Base-by-base conservation (phyloP, 2,797 vertebrate species). In the Girardinus metallicus region DNA sequence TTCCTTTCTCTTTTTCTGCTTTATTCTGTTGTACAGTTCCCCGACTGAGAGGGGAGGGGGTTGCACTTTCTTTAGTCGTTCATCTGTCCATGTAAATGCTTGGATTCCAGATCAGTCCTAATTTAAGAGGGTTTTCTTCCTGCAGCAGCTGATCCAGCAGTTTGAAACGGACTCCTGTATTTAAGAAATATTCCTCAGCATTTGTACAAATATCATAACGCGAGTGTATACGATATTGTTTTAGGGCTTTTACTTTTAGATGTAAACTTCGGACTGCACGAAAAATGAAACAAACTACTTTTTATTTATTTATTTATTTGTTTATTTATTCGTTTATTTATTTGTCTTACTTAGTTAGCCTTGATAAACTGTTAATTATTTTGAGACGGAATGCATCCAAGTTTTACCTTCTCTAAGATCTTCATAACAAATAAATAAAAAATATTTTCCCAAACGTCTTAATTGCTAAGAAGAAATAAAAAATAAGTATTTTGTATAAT, bases 401-500 rank as follows among this genome's bases (percentile, higher is more conserved):
- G 89, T 94, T 91, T 90, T 87, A 91, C 72, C 78, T 90, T 93
- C 87, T 94, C 83, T 89, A 89, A 92, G 87, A 91, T 91, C 88
- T 89, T 94, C 89, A 91, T 92, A 93, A 94, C 87, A 93, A 95
- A 95, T 94, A 92, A 95, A 95, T 92, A 79, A 86, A 94, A 72
- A 92, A 95, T 95, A 94, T 95, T 95, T 96, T 94, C 93, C 91
- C 93, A 94, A 91, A 92, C 85, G 82, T 95, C 82, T 92, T 93
- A 92, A 95, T 93, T 94, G 90, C 92, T 93, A 88, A 92, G 68
- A 72, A 72, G 68, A 72, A 72, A 72, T 72, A 46, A 92, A 92
- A 92, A 92, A 91, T 90, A 94, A 92, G 87, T 94, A 94, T 95
- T 95, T 96, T 95, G 92, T 95, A 95, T 96, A 95, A 95, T 96